Conservation (phyloP, 2,113 vertebrate species). For the Myotis lucifugus region DNA sequence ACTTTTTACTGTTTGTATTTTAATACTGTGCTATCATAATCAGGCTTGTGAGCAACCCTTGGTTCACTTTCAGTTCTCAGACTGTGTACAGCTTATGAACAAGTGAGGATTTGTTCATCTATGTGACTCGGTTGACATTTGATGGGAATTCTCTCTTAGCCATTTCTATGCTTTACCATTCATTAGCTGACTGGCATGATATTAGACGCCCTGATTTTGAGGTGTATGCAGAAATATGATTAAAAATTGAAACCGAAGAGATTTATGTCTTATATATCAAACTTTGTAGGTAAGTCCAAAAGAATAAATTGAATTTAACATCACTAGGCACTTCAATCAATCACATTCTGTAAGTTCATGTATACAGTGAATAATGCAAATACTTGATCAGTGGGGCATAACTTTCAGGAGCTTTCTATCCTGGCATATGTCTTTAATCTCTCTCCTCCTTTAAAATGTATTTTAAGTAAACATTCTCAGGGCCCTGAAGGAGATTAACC, state of each 20-base stretch:
- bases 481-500: not conserved
- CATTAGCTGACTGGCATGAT: not conserved
- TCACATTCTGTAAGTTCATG: not conserved
- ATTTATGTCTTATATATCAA: not conserved
- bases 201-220: not conserved
- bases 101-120: constrained; percentile 8
- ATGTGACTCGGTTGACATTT: constrained; percentile 36
- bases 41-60: not conserved
- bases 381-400: not conserved
- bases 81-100: not conserved
- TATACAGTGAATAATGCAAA: not conserved
- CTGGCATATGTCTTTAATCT: not conserved
- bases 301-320: not conserved
- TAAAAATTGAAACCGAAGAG: constrained; percentile 1
- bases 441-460: not conserved
- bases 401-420: not conserved
- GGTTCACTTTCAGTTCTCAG: constrained; percentile 23
- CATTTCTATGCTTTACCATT: not conserved
- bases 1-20: not conserved
- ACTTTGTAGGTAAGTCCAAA: not conserved
- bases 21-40: not conserved
- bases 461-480: not conserved
- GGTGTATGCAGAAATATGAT: not conserved
- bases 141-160: constrained; percentile 3
- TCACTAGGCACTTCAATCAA: not conserved